phyloP scores from a whole-genome alignment of 2,113 vertebrate genomes.

The Talpa occidentalis region DNA sequence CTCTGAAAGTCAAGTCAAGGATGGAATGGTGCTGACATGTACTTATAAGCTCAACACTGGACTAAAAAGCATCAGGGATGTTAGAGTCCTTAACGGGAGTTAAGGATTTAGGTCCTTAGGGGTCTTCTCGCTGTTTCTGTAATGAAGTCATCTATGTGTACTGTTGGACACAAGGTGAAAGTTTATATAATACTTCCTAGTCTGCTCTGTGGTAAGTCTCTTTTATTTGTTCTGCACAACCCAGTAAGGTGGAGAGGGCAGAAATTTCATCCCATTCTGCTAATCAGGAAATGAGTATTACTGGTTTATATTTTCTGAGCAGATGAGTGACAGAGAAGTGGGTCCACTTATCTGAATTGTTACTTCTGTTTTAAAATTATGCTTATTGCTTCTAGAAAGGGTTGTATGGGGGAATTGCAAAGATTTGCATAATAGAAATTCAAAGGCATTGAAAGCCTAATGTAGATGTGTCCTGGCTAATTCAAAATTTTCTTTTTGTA shows the following conservation, averaged over 20 bases:
- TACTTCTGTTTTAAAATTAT: slow-evolving; percentile 9
- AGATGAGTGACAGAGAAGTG: neutral
- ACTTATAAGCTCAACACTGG: neutral
- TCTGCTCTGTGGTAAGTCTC: neutral
- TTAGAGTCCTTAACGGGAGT: neutral
- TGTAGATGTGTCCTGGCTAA: neutral
- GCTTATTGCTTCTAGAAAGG: neutral
- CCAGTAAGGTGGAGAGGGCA: neutral
- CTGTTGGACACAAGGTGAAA: neutral
- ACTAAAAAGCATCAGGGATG: neutral
- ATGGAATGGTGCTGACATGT: neutral
- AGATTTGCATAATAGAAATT: slow-evolving; percentile 25
- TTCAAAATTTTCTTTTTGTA: neutral
- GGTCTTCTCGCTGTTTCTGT: neutral
- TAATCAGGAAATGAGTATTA: neutral
- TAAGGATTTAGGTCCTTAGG: neutral
- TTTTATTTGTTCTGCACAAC: neutral
- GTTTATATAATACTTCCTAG: neutral
- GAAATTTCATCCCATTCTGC: neutral
- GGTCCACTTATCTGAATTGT: neutral
- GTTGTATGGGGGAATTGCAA: neutral
- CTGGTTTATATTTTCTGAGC: slow-evolving; percentile 15
- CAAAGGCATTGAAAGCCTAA: neutral
- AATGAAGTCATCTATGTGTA: neutral
- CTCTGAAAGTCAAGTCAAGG: slow-evolving; percentile 3